Evolutionary conservation across 1,140 invertebrate species (phyloP), one percentile per base, ranked within the genome.

Genomic region (Solenopsis fugax): DNA sequence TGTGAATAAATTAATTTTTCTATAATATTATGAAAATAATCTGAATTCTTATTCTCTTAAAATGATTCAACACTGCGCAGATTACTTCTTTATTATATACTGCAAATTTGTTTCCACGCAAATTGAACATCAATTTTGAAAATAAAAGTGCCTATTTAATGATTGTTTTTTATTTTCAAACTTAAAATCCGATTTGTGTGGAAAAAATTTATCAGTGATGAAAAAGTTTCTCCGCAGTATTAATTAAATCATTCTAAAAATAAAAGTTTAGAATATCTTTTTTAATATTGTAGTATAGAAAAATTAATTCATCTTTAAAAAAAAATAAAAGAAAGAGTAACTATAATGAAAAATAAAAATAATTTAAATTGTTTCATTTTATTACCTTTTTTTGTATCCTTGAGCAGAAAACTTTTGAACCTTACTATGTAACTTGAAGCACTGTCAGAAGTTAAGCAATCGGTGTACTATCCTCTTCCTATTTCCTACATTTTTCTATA

Each of bases 321-420:
- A 62, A 62, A 56, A 58, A 56, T 58, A 7, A 9, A 24, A 24
- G 7, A 10, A 16, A 58, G 9, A 58, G 9, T 34, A 13, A 62
- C 21, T 62, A 62, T n/a, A 65, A 10, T 65, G 12, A 37, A 65
- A 37, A 65, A 65, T 65, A 65, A 65, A 65, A 65, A 37, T 65
- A 29, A 29, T 29, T 29, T 29, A 29, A n/a, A 12, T 1, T 54
- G 52, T 65, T 37, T 65, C 2, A 41, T 64, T 64, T 37, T 37
- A 37, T 45, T 21, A 41, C 4, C 0, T 10, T n/a, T 64, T 7
- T 41, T 65, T 65, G 12, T 65, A n/a, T 65, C 0, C 1, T 45
- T 41, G 2, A 4, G 10, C 4, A 18, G 37, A 34, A 56, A 64
- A 64, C 1, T 37, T 24, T 64, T 62, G 29, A 62, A 62, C 13